Evolutionary conservation across 1,140 invertebrate genomes (phyloP).

Genomic region (Acromyrmex charruanus): DNA sequence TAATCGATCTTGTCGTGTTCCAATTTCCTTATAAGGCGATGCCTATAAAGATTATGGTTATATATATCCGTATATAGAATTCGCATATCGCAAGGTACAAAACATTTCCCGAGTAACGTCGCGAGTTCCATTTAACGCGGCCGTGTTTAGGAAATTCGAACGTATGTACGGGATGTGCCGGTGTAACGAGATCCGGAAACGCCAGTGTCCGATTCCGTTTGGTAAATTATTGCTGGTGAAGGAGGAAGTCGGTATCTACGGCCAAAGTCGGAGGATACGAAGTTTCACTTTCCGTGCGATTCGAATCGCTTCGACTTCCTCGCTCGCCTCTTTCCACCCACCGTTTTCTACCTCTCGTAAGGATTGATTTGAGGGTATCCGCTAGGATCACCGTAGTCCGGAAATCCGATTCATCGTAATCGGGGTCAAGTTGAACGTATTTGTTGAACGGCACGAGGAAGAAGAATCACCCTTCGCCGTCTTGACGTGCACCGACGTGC

Average conservation of each 20-base stretch:
- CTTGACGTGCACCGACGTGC: slow-evolving; percentile 68
- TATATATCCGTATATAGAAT: neutral
- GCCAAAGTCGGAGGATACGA: slow-evolving; percentile 50
- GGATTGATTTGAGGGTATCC: slow-evolving; percentile 72
- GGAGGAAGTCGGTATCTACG: slow-evolving; percentile 51
- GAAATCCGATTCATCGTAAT: slow-evolving; percentile 74
- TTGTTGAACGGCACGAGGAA: slow-evolving; percentile 71
- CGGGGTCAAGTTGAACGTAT: slow-evolving; percentile 76
- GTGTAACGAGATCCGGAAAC: slow-evolving; percentile 50
- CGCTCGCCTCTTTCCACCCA: neutral
- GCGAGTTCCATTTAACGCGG: slow-evolving; percentile 34
- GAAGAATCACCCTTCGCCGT: slow-evolving; percentile 67
- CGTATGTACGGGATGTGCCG: slow-evolving; percentile 13
- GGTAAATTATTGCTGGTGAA: slow-evolving; percentile 35
- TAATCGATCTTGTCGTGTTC: neutral
- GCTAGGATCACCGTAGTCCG: slow-evolving; percentile 69
- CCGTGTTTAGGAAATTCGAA: slow-evolving; percentile 56
- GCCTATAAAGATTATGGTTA: neutral
- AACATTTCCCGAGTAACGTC: slow-evolving; percentile 2
- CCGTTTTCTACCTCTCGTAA: slow-evolving; percentile 28
- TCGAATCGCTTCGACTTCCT: slow-evolving; percentile 45
- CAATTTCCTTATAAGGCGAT: neutral
- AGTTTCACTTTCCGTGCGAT: slow-evolving; percentile 70
- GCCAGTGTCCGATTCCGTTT: slow-evolving; percentile 60
- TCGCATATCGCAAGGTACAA: neutral